Evolutionary conservation across 2,888 invertebrate species (phyloP).

Genomic region (Hesperia comma): DNA sequence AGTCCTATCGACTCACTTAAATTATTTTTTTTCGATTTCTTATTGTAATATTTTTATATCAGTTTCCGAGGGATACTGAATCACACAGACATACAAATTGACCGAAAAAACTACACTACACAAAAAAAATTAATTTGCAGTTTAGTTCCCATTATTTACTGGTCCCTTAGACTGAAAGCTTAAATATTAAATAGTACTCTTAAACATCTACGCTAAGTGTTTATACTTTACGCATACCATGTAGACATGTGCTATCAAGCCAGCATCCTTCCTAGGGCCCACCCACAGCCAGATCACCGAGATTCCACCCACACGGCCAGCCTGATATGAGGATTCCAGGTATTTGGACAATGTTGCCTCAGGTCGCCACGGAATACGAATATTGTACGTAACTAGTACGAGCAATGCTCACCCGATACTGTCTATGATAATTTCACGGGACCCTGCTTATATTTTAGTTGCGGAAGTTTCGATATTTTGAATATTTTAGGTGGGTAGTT

Average conservation of each 20-base stretch:
- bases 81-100: no score
- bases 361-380: not conserved
- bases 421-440: slow-evolving; percentile 24
- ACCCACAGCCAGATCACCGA: slow-evolving; percentile 30
- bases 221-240: slow-evolving; percentile 12
- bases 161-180: not conserved
- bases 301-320: no score
- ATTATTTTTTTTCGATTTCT: no score
- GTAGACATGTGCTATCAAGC: slow-evolving; percentile 22
- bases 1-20: no score
- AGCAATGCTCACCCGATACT: not conserved
- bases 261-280: slow-evolving; percentile 22
- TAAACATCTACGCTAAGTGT: not conserved
- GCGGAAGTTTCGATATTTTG: not conserved
- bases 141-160: no score
- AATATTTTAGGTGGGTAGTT: not conserved
- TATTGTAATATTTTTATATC: no score
- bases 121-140: no score
- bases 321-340: slow-evolving; percentile 24
- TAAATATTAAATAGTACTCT: not conserved
- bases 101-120: no score
- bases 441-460: slow-evolving; percentile 1
- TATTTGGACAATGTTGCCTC: slow-evolving; percentile 25
- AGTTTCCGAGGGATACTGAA: no score
- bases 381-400: no score